A percentile compares a stretch with the other conserved stretches of the same genome.
phyloP scores from a whole-genome alignment of 2,113 vertebrate genomes.

The Recurvirostra avosetta region DNA sequence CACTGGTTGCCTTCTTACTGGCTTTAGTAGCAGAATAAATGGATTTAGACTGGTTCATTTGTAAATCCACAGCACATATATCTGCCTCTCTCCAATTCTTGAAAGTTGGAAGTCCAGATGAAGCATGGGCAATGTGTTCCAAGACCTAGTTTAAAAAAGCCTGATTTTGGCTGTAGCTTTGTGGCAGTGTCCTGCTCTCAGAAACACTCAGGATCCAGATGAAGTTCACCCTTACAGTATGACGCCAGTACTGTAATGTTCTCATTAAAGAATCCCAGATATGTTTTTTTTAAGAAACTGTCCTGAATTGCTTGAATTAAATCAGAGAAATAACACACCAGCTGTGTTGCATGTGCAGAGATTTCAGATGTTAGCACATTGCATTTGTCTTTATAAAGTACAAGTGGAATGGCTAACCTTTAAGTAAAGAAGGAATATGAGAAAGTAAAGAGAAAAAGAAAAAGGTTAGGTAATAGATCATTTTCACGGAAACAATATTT shows the following conservation, averaged over 20 bases:
- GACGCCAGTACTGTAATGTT: background rate
- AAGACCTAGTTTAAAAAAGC: background rate
- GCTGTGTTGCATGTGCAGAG: background rate
- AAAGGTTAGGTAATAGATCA: background rate
- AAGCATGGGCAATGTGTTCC: background rate
- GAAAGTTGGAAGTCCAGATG: background rate
- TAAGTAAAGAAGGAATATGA: background rate
- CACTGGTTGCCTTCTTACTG: slow-evolving; percentile 46
- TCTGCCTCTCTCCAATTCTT: rapidly evolving
- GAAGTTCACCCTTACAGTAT: background rate
- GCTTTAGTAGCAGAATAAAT: background rate
- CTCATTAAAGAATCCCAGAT: background rate
- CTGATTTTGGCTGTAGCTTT: background rate
- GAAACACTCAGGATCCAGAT: background rate
- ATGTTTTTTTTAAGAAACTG: background rate
- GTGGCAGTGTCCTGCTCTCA: background rate
- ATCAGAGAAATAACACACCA: background rate
- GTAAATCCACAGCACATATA: background rate
- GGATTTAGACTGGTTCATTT: background rate
- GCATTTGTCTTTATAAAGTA: background rate
- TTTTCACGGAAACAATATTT: background rate
- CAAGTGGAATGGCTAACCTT: background rate
- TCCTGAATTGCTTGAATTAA: background rate
- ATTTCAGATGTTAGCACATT: background rate
- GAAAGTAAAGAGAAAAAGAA: background rate